Conservation (phyloP, 2,797 vertebrate species). For the Capromys pilorides region DNA sequence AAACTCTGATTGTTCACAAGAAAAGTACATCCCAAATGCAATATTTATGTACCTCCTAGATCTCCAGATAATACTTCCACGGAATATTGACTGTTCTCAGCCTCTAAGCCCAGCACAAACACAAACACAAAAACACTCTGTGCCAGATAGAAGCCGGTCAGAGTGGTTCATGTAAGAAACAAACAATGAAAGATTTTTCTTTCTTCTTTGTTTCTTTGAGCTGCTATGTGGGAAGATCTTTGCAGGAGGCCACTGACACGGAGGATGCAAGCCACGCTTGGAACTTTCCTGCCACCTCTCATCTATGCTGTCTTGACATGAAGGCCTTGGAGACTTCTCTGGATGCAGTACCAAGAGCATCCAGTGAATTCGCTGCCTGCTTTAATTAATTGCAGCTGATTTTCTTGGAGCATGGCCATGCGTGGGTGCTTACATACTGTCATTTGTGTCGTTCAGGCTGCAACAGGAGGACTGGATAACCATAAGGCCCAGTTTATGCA, state of each 20-base stretch:
- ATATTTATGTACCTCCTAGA: slow-evolving; percentile 61
- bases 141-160: not conserved
- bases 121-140: slow-evolving; percentile 15
- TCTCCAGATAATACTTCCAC: not conserved
- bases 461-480: not conserved
- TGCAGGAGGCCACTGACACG: not conserved
- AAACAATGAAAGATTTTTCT: not conserved
- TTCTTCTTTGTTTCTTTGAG: slow-evolving; percentile 28
- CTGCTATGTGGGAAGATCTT: not conserved
- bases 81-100: slow-evolving; percentile 30
- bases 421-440: not conserved
- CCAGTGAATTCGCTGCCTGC: not conserved
- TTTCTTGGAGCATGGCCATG: not conserved
- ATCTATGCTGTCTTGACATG: not conserved
- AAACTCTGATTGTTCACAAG: slow-evolving; percentile 54
- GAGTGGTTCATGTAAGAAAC: not conserved
- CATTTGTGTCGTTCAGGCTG: not conserved
- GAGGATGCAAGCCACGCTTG: not conserved
- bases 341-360: not conserved
- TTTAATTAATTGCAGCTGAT: not conserved
- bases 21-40: not conserved
- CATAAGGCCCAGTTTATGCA: rapidly evolving
- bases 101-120: slow-evolving; percentile 44
- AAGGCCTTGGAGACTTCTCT: not conserved
- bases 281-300: not conserved